Base-by-base conservation (phyloP, 2,113 vertebrate species). In the Crotalus viridis region DNA sequence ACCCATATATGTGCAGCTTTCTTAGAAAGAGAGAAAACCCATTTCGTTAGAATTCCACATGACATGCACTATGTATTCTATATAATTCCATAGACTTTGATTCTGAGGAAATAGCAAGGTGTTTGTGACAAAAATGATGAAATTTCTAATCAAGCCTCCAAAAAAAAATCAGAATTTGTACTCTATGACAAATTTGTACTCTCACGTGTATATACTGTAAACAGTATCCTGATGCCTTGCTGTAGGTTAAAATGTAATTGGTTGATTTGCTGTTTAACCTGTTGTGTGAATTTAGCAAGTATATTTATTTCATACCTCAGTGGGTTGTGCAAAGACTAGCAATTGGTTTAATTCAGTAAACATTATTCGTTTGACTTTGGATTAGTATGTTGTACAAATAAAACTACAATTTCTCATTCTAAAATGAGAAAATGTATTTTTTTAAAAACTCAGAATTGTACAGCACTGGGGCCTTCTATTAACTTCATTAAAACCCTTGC, bases 401-500 rank as follows among this genome's bases (percentile, higher is more conserved):
- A 81, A 81, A 21, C 5, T 39, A 81, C 9, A 21, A 19, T 39
- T 81, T 81, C 39, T 56, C 33, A 7, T 57, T 89, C 39, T 55
- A 22, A 88, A 88, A 88, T 3, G 1, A 43, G 2, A 69, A 64
- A n/a, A 52, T 52, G 10, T 88, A 39, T 56, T n/a, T 17, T 90
- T 12, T 5, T 46, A 91, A 86, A 39, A 21, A 5, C 43, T 88
- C 0, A 6, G 10, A 0, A 9, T 6, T 92, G 81, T 87, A 54
- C n/a, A 59, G 26, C 26, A 61, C 0, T 5, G 26, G 28, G 56
- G 3, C 39, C 13, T 19, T 89, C 33, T 13, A 57, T 57, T 85
- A 12, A 54, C 51, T 69, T 0, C 0, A 46, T 28, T 92, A 2
- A 0, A 33, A 10, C n/a, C 56, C 88, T 26, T 87, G 52, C 0